phyloP scores from a whole-genome alignment of 2,797 vertebrate genomes.

The Mormyrus hasselquistii region DNA sequence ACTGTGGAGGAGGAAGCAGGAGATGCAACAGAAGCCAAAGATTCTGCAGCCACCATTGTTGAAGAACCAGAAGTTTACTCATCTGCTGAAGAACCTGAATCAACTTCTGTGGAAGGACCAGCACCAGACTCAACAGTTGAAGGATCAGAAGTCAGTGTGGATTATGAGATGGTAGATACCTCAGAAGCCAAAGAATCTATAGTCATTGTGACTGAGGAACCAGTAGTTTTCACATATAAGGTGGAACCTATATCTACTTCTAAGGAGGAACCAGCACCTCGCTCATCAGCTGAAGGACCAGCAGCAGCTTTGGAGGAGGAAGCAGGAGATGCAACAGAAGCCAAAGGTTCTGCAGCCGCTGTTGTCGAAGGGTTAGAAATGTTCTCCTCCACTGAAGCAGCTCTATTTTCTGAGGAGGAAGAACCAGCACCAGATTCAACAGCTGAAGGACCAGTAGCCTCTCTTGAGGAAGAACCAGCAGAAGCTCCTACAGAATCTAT shows the following conservation, averaged over 20 bases:
- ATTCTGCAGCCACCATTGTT: neutral
- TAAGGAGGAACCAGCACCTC: neutral
- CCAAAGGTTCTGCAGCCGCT: neutral
- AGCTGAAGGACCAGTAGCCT: neutral
- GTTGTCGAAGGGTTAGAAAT: neutral
- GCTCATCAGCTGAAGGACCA: neutral
- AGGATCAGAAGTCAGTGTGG: neutral
- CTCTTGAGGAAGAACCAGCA: neutral
- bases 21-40: neutral
- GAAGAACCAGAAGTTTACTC: neutral
- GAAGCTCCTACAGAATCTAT: neutral
- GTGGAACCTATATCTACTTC: neutral
- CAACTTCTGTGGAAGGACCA: neutral
- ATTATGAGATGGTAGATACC: neutral
- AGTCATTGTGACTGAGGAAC: neutral
- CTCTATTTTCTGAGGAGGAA: neutral
- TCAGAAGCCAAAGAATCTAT: neutral
- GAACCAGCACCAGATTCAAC: constrained; percentile 16
- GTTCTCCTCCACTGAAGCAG: neutral
- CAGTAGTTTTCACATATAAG: neutral
- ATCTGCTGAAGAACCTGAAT: neutral
- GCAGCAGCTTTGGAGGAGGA: neutral
- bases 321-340: neutral
- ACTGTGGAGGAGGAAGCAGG: neutral
- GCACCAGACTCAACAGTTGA: neutral